Percentiles rank a stretch among this genome's conserved stretches.
These are phyloP conservation scores for Piprites chloris DNA, from an alignment of 2,113 vertebrate species.

Conservation along the genomic window DNA sequence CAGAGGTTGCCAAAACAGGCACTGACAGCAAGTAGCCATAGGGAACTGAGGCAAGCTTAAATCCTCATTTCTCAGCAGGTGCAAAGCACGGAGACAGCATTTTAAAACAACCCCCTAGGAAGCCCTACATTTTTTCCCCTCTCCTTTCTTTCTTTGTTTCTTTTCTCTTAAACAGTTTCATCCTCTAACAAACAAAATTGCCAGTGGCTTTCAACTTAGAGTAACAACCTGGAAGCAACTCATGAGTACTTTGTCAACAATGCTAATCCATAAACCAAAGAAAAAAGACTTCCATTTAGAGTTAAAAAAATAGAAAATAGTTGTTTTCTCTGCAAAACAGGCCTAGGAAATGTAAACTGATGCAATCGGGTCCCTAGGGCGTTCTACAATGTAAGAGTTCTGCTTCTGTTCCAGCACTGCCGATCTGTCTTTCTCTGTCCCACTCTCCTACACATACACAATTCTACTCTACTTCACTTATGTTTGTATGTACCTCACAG, in stretches of 20 bases:
- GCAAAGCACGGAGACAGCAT: neutral
- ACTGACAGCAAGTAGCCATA: neutral
- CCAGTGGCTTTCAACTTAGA: conserved; percentile 42
- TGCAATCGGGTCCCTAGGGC: neutral
- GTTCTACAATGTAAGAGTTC: neutral
- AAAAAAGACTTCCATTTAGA: neutral
- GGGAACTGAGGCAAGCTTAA: neutral
- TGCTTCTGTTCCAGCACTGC: neutral
- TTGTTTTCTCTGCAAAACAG: conserved; percentile 1
- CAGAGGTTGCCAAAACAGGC: neutral
- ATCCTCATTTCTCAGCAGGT: conserved; percentile 4
- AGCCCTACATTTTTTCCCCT: neutral
- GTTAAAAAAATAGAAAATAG: neutral
- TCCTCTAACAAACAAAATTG: conserved; percentile 13
- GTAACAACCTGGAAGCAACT: neutral
- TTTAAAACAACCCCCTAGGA: conserved; percentile 15
- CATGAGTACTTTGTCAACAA: neutral
- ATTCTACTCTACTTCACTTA: neutral
- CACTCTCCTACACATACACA: neutral
- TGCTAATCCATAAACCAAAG: neutral
- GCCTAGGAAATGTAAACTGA: neutral
- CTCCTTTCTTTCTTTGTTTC: neutral
- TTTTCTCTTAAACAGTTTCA: neutral
- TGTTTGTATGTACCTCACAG: neutral
- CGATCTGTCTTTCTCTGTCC: neutral